Evolutionary conservation across 2,888 invertebrate species (phyloP).

Genomic region (Oligia strigilis): DNA sequence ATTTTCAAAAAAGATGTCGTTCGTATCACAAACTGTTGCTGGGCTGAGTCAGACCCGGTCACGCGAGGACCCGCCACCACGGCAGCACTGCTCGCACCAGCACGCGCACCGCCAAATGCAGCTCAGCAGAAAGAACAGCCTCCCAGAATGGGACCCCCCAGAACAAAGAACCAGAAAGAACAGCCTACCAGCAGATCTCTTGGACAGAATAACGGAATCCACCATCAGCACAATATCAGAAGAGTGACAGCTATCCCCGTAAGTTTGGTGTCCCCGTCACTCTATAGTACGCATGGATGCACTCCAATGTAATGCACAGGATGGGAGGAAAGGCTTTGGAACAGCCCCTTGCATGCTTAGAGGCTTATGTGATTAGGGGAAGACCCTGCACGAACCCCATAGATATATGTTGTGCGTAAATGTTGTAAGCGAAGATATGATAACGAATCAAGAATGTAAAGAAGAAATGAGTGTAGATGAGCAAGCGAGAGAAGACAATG

Average conservation of each 20-base stretch:
- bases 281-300: conserved; percentile 87
- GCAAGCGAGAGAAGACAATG: conserved; percentile 49
- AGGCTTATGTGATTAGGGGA: conserved; percentile 87
- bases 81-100: conserved; percentile 88
- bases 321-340: conserved; percentile 83
- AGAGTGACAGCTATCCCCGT: conserved; percentile 88
- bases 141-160: conserved; percentile 88
- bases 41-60: conserved; percentile 85
- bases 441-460: conserved; percentile 58
- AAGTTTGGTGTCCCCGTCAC: conserved; percentile 89
- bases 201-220: conserved; percentile 80
- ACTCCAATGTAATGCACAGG: conserved; percentile 80
- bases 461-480: conserved; percentile 58
- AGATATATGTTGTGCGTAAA: conserved; percentile 81
- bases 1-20: conserved; percentile 83
- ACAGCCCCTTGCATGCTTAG: conserved; percentile 90
- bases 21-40: conserved; percentile 90
- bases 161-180: conserved; percentile 86
- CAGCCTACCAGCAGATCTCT: conserved; percentile 86
- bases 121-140: conserved; percentile 87
- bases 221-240: conserved; percentile 75
- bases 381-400: conserved; percentile 86
- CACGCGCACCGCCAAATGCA: conserved; percentile 84
- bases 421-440: conserved; percentile 67
- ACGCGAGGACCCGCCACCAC: conserved; percentile 84